Evolutionary conservation across 2,113 vertebrate genomes (phyloP).

Genomic region (Alethe castanea): DNA sequence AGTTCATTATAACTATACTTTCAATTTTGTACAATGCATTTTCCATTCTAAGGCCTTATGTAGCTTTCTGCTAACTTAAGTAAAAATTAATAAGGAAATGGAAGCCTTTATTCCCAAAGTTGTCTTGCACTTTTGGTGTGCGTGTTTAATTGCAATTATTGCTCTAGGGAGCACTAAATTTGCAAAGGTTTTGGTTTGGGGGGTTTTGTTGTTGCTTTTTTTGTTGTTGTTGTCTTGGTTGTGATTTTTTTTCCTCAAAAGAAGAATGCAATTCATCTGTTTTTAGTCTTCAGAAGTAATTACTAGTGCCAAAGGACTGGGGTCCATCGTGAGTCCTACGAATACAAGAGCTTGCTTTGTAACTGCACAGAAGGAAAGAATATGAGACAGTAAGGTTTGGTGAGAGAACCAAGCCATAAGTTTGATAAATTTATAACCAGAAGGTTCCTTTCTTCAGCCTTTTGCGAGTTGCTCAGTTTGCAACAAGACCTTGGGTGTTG

Average conservation of each 20-base stretch:
- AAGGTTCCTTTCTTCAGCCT: background rate
- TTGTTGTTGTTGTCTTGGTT: background rate
- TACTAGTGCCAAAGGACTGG: background rate
- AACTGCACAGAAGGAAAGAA: background rate
- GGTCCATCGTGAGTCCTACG: background rate
- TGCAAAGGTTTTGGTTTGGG: background rate
- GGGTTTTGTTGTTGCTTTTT: background rate
- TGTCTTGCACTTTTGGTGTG: background rate
- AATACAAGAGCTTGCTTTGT: background rate
- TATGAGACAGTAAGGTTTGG: background rate
- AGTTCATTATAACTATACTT: background rate
- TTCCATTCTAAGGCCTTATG: background rate
- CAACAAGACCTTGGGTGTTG: background rate
- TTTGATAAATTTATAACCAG: background rate
- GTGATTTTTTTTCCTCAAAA: background rate
- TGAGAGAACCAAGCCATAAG: background rate
- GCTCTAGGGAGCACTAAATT: background rate
- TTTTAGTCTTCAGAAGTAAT: background rate
- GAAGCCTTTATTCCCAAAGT: background rate
- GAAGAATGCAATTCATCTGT: fast-evolving
- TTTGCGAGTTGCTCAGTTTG: background rate
- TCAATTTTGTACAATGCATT: background rate
- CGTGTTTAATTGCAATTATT: background rate
- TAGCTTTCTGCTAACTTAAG: background rate
- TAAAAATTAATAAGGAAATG: background rate